Base-by-base conservation (phyloP, 2,888 invertebrate species). In the Pardosa pseudoannulata region DNA sequence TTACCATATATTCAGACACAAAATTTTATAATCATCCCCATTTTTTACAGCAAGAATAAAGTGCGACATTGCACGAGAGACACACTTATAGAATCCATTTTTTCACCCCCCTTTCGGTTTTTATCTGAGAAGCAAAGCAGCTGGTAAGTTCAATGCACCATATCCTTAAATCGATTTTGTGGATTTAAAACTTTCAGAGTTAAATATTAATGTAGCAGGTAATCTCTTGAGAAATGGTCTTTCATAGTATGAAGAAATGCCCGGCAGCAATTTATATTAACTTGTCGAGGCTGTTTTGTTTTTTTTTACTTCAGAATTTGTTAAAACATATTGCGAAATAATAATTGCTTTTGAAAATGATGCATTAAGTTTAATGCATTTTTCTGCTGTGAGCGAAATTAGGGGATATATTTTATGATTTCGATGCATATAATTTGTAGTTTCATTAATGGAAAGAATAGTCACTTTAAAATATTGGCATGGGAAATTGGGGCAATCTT, bases 141-240 rank as follows among this genome's bases (percentile, higher is more conserved):
- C 31, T 29, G 65, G 65, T 13, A 65, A 31, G 65, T 29, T n/a
- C 31, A 65, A 31, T 31, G 65, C 65, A 65, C 32, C n/a, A 64
- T 64, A 27, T 64, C 64, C 28, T 46, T 16, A 56, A 56, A 56
- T 56, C 56, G 56, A 56, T 56, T 56, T 56, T 56, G 56, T 23
- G 56, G 56, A 56, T 56, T 56, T 56, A 56, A 56, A 56, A 56
- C 56, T 56, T 56, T 56, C 56, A 56, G 56, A 56, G 56, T 56
- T 56, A 56, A 56, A 56, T 56, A 56, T 56, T 56, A 56, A 56
- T 23, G 56, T 11, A 56, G 56, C 23, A 23, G 56, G 23, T 56
- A 56, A 56, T 56, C 56, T 56, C 56, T 23, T 56, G 56, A 56
- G 56, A 56, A 56, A 56, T 56, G 56, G 23, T 23, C 23, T 16